phyloP scores from a whole-genome alignment of 2,797 vertebrate species.

The Valencia hispanica region DNA sequence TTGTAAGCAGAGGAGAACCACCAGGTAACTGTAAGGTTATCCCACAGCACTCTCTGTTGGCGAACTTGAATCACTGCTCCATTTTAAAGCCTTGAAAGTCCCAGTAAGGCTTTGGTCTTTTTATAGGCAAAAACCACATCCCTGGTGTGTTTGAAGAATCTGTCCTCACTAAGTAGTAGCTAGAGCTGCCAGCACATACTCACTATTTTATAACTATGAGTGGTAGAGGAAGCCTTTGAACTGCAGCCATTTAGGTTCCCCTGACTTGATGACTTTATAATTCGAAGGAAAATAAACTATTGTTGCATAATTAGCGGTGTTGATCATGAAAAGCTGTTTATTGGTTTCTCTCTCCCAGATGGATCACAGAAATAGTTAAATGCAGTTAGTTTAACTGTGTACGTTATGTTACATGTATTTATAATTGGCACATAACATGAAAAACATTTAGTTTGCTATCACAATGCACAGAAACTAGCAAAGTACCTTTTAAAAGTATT shows the following conservation, averaged over 20 bases:
- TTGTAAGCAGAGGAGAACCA: conserved; percentile 63
- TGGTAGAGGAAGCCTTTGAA: conserved; percentile 75
- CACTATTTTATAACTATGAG: conserved; percentile 76
- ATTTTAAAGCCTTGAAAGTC: conserved; percentile 42
- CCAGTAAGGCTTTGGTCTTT: conserved; percentile 73
- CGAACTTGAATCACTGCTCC: conserved; percentile 28
- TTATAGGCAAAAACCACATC: conserved; percentile 79
- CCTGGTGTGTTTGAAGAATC: conserved; percentile 75
- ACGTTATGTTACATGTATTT: neutral
- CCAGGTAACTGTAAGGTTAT: conserved; percentile 37
- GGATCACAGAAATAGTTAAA: conserved; percentile 35
- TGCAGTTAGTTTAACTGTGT: conserved; percentile 11
- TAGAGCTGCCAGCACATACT: conserved; percentile 73
- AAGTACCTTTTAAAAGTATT: neutral
- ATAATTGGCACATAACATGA: conserved; percentile 3
- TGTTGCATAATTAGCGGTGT: conserved; percentile 70
- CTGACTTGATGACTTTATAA: conserved; percentile 70
- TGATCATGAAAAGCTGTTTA: conserved; percentile 53
- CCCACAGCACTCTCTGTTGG: conserved; percentile 74
- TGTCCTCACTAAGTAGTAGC: conserved; percentile 79
- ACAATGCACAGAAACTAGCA: neutral
- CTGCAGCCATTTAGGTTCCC: conserved; percentile 65
- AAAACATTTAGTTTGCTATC: conserved; percentile 18
- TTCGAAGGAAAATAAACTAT: conserved; percentile 67
- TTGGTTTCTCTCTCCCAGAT: conserved; percentile 64